A percentile compares a stretch with the other conserved stretches of the same genome.
phyloP scores from a whole-genome alignment of 2,113 vertebrate species.

The Epinephelus lanceolatus region DNA sequence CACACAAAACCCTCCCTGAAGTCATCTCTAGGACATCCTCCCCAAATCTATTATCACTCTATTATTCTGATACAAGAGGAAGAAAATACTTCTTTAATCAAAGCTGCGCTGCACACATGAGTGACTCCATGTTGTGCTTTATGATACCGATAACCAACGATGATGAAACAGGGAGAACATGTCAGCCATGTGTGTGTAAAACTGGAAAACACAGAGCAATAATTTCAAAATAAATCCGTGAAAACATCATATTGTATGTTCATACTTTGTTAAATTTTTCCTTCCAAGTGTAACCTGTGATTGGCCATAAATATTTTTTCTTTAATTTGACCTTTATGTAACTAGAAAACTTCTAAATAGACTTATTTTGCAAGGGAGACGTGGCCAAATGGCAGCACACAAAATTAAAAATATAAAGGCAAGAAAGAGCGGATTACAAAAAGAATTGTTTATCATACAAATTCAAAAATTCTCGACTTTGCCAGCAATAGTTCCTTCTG shows the following conservation, averaged over 20 bases:
- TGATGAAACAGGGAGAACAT: slow-evolving; percentile 48
- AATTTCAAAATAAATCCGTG: slow-evolving; percentile 3
- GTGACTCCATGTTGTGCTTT: slow-evolving; percentile 71
- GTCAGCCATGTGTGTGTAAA: slow-evolving; percentile 39
- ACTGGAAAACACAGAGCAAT: neutral
- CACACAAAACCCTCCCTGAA: slow-evolving; percentile 20
- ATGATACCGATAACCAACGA: slow-evolving; percentile 69
- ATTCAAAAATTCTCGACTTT: neutral
- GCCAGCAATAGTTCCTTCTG: neutral
- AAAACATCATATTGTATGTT: neutral
- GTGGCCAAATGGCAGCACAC: neutral
- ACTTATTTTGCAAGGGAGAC: neutral
- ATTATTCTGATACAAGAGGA: slow-evolving; percentile 61
- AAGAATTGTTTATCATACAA: neutral
- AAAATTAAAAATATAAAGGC: neutral
- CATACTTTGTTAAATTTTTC: neutral
- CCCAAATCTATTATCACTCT: slow-evolving; percentile 57
- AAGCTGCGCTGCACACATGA: slow-evolving; percentile 72
- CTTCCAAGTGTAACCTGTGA: neutral
- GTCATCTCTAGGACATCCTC: slow-evolving; percentile 53
- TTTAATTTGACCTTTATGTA: neutral
- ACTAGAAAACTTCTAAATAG: neutral
- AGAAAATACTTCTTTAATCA: slow-evolving; percentile 78
- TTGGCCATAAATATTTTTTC: neutral
- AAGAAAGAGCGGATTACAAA: neutral